Evolutionary conservation across 2,113 vertebrate genomes (phyloP).

Genomic region (Gallinago jamesoni): DNA sequence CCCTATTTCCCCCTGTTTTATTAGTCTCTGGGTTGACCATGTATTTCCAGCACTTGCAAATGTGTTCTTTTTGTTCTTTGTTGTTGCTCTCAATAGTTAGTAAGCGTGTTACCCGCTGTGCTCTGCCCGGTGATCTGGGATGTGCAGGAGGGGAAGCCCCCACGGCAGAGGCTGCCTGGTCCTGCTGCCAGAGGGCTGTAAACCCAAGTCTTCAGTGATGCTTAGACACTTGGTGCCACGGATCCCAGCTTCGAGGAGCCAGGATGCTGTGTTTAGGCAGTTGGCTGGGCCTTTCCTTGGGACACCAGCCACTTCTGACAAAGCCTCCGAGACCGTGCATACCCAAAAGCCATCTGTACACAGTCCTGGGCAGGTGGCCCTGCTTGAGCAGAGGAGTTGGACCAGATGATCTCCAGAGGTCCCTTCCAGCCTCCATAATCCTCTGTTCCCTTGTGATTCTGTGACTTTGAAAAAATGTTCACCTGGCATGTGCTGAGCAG

Average conservation of each 20-base stretch:
- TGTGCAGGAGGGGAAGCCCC: not conserved
- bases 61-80: not conserved
- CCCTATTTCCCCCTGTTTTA: not conserved
- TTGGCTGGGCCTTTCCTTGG: not conserved
- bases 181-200: not conserved
- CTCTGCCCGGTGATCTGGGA: not conserved
- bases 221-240: not conserved
- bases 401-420: no score
- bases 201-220: not conserved
- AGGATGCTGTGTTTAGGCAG: not conserved
- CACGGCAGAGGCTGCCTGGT: not conserved
- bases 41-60: not conserved
- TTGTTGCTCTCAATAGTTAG: not conserved
- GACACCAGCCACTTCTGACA: not conserved
- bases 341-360: no score
- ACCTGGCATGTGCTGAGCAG: not conserved
- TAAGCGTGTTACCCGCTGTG: fast-evolving
- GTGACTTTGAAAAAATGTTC: not conserved
- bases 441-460: no score
- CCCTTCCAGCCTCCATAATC: no score
- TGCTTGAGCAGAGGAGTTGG: no score
- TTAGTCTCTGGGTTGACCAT: not conserved
- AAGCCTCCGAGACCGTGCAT: not conserved
- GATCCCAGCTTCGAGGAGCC: not conserved
- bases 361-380: no score